These are phyloP conservation scores for Rhombomys opimus DNA, from an alignment of 2,113 vertebrate genomes.

Conservation along the genomic window DNA sequence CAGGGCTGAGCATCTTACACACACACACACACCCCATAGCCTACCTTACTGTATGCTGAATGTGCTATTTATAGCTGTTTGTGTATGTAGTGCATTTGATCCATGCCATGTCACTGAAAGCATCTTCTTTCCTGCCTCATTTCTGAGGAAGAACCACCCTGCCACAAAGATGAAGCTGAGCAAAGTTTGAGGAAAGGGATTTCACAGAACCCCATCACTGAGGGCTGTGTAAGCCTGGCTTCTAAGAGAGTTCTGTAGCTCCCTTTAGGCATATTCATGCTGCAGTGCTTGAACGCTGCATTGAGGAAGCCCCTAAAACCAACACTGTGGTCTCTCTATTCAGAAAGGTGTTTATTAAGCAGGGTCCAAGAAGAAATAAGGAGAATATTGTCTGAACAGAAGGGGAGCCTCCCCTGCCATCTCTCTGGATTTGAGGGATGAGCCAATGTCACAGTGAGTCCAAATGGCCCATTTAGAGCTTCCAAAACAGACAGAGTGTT, in stretches of 20 bases:
- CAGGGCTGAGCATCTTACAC: background rate
- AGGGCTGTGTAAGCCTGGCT: background rate
- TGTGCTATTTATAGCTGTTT: background rate
- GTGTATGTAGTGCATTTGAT: background rate
- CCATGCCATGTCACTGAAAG: slow-evolving; percentile 49
- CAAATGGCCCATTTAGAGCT: slow-evolving; percentile 49
- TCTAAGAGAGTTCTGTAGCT: background rate
- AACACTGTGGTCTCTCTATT: slow-evolving; percentile 1
- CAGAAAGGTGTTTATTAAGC: background rate
- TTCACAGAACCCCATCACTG: slow-evolving; percentile 18
- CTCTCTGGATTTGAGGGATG: background rate
- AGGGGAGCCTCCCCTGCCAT: background rate
- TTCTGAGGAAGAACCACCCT: slow-evolving; percentile 46
- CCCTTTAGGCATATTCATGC: slow-evolving; percentile 18
- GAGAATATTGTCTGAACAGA: slow-evolving; percentile 7
- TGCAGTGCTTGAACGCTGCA: background rate
- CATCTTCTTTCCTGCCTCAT: background rate
- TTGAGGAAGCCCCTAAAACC: background rate
- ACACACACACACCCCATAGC: background rate
- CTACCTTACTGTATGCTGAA: background rate
- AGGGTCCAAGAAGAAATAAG: slow-evolving; percentile 1
- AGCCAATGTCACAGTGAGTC: background rate
- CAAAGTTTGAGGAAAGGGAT: background rate
- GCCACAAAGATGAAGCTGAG: slow-evolving; percentile 46
- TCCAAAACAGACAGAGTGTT: slow-evolving; percentile 26